phyloP scores from a whole-genome alignment of 2,113 vertebrate genomes.

The Mus pahari region DNA sequence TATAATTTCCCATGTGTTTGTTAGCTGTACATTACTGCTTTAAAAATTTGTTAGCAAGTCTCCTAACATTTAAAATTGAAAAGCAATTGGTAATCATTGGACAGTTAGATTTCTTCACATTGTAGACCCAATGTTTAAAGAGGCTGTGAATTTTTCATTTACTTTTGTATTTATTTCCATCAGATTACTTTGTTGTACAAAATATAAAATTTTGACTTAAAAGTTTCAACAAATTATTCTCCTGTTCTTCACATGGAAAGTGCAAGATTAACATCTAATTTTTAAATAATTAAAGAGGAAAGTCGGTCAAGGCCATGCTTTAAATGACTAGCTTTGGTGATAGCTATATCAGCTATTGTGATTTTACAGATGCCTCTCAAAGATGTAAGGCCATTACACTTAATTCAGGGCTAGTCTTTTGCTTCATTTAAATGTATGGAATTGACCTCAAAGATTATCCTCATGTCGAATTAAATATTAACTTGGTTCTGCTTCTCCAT shows the following conservation, averaged over 20 bases:
- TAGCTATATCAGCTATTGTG: conserved; percentile 75
- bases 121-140: conserved; percentile 41
- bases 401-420: conserved; percentile 69
- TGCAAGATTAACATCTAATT: conserved; percentile 80
- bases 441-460: conserved; percentile 81
- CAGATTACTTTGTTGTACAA: conserved; percentile 37
- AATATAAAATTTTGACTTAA: conserved; percentile 62
- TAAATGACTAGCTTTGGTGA: conserved; percentile 74
- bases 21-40: conserved; percentile 43
- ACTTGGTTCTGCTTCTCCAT: conserved; percentile 76
- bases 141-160: conserved; percentile 31
- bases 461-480: conserved; percentile 81
- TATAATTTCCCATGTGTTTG: background rate
- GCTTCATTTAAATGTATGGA: conserved; percentile 83
- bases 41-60: conserved; percentile 32
- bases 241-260: conserved; percentile 77
- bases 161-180: conserved; percentile 57
- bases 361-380: conserved; percentile 79
- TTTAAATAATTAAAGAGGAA: conserved; percentile 85
- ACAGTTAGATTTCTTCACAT: conserved; percentile 43
- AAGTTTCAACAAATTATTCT: conserved; percentile 61
- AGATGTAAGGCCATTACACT: conserved; percentile 79
- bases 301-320: conserved; percentile 82
- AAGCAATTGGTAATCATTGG: conserved; percentile 22
- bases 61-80: conserved; percentile 29